phyloP scores from a whole-genome alignment of 1,140 invertebrate species.

The Xylocopa sonorina region DNA sequence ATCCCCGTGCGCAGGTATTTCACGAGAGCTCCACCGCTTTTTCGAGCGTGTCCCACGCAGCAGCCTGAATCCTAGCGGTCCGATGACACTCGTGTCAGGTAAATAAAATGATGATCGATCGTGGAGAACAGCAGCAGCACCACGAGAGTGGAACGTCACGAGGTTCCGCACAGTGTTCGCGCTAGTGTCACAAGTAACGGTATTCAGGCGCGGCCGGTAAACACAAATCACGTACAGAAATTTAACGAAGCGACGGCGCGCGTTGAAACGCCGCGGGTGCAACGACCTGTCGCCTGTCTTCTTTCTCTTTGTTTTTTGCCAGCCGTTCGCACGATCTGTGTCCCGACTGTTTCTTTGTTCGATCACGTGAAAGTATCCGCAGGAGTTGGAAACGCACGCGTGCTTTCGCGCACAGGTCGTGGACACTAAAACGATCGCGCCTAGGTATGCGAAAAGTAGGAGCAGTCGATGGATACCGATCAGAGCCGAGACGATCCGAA shows the following conservation, averaged over 20 bases:
- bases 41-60: too few species aligned
- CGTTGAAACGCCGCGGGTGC: constrained; percentile 11
- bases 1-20: too few species aligned
- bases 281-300: constrained; percentile 22
- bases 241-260: constrained; percentile 19
- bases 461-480: constrained; percentile 47
- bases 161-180: not conserved
- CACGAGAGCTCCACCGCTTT: too few species aligned
- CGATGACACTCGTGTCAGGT: too few species aligned
- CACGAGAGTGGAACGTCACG: not conserved
- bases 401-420: not conserved
- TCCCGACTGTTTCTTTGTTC: too few species aligned
- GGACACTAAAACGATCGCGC: not conserved
- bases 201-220: constrained; percentile 32
- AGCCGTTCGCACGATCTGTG: not conserved
- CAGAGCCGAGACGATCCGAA: constrained; percentile 52
- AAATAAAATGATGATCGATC: too few species aligned
- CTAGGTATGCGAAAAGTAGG: not conserved
- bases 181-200: constrained; percentile 43
- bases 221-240: constrained; percentile 30
- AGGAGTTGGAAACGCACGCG: not conserved
- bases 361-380: not conserved
- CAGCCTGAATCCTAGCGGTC: too few species aligned
- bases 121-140: too few species aligned
- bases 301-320: not conserved